Conservation (phyloP, 2,113 vertebrate genomes). For the Erinaceus europaeus region DNA sequence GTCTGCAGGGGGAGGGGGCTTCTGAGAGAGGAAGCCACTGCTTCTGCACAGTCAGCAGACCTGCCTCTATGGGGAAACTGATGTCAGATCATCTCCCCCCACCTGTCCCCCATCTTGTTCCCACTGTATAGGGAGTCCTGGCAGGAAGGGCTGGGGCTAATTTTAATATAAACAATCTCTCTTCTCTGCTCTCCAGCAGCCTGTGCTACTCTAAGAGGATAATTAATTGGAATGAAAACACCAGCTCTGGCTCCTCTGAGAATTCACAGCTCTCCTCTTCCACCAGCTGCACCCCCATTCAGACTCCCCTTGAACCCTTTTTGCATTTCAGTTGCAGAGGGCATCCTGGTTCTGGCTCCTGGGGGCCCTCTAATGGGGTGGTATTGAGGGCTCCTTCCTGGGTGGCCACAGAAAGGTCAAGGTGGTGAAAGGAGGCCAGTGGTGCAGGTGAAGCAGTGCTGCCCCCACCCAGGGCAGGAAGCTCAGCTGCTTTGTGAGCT, state of each 20-base stretch:
- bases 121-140: neutral
- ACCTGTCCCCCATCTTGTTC: neutral
- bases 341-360: too few species aligned
- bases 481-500: too few species aligned
- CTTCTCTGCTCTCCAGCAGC: neutral
- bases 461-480: neutral
- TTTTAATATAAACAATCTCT: slow-evolving; percentile 50
- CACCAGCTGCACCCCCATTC: fast-evolving
- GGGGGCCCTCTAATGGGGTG: neutral
- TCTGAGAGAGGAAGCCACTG: neutral
- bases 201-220: neutral
- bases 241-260: neutral
- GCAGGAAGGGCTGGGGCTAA: neutral
- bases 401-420: neutral
- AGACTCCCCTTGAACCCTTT: too few species aligned
- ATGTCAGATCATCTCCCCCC: fast-evolving
- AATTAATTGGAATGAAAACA: slow-evolving; percentile 59
- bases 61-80: neutral
- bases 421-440: neutral
- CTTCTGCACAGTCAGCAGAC: neutral
- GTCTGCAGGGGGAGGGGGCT: neutral
- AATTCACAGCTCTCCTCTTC: slow-evolving; percentile 7
- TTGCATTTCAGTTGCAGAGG: neutral
- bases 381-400: neutral
- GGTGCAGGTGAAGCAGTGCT: neutral